These are phyloP conservation scores for Drosophila nikananu DNA, from an alignment of 1,140 invertebrate genomes.

Conservation along the genomic window DNA sequence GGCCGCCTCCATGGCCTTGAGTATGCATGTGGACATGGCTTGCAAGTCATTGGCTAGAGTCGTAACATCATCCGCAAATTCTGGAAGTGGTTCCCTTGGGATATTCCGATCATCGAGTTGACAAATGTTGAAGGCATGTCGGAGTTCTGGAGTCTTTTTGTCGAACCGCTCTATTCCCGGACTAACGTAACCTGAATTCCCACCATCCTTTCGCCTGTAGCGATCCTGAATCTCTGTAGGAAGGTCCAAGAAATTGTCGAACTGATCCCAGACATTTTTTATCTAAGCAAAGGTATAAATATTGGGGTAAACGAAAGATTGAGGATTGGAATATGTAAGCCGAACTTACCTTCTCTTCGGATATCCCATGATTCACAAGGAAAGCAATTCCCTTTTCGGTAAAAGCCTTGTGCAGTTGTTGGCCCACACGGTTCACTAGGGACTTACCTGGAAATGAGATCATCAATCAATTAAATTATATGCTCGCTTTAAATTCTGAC, in stretches of 20 bases:
- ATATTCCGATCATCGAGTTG: constrained; percentile 87
- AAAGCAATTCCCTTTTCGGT: constrained; percentile 90
- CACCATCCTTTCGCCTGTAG: constrained; percentile 86
- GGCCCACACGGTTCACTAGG: constrained; percentile 89
- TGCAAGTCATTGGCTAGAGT: constrained; percentile 89
- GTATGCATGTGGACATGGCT: constrained; percentile 88
- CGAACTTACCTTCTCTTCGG: constrained; percentile 88
- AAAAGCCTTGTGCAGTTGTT: constrained; percentile 89
- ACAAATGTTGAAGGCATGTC: constrained; percentile 89
- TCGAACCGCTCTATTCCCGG: constrained; percentile 88
- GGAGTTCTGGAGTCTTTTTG: constrained; percentile 87
- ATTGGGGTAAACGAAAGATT: neutral
- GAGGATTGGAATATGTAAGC: constrained; percentile 13
- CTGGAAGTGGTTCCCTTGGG: constrained; percentile 88
- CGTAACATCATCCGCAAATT: constrained; percentile 88
- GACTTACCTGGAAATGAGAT: constrained; percentile 79
- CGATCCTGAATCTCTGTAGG: constrained; percentile 87
- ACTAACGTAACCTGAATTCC: constrained; percentile 88
- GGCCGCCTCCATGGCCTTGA: constrained; percentile 88
- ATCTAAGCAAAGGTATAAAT: constrained; percentile 73
- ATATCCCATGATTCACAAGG: constrained; percentile 91
- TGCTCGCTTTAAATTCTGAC: too few relatives aligned
- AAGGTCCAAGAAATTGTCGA: constrained; percentile 89
- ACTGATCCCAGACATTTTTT: constrained; percentile 88
- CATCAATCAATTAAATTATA: neutral